These are phyloP conservation scores for Caloenas nicobarica DNA, from an alignment of 2,113 vertebrate genomes.

Conservation along the genomic window DNA sequence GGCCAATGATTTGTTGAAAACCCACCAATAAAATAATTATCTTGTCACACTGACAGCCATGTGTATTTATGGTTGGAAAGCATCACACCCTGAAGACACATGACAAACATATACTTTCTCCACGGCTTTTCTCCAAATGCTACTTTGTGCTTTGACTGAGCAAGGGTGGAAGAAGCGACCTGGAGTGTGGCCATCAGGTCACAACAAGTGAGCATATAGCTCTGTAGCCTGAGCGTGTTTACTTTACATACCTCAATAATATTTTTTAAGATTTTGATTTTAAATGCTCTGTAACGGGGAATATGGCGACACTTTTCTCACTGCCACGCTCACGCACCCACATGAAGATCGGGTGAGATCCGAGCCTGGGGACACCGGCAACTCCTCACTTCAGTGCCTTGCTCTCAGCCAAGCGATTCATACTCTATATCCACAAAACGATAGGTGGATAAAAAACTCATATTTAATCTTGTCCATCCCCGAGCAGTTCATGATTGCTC, in stretches of 20 bases:
- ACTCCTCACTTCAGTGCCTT: background rate
- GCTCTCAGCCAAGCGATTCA: background rate
- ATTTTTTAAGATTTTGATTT: background rate
- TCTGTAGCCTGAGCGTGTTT: accelerated
- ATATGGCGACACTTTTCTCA: background rate
- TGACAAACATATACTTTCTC: background rate
- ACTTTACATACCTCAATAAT: background rate
- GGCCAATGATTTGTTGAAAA: slow-evolving; percentile 37
- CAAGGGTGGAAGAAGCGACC: background rate
- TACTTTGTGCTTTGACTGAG: background rate
- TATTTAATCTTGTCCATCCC: slow-evolving; percentile 68
- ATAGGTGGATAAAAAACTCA: slow-evolving; percentile 24
- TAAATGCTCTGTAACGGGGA: background rate
- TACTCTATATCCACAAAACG: background rate
- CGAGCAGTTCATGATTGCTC: slow-evolving; percentile 58
- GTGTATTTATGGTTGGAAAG: slow-evolving; percentile 11
- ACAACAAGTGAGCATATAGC: background rate
- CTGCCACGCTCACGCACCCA: accelerated
- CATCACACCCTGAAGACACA: background rate
- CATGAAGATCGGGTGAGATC: accelerated
- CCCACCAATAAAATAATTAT: slow-evolving; percentile 41
- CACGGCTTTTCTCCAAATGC: background rate
- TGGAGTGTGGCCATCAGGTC: background rate
- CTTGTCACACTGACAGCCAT: slow-evolving; percentile 12
- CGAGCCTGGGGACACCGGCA: background rate